These are phyloP conservation scores for Macaria liturata DNA, from an alignment of 2,888 invertebrate species.

Conservation along the genomic window DNA sequence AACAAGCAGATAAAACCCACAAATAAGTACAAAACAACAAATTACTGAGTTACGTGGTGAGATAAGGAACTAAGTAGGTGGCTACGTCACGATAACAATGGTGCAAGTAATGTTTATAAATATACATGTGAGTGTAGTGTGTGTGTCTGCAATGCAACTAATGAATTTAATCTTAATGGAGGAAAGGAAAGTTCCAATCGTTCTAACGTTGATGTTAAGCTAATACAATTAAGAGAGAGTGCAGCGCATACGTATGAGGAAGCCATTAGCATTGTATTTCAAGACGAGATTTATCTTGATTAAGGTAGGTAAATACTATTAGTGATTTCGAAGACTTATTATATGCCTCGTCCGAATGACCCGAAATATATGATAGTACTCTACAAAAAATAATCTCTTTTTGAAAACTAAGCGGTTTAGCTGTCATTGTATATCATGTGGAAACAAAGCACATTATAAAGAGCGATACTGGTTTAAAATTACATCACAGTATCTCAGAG, in stretches of 20 bases:
- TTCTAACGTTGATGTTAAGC: conserved; percentile 6
- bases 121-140: conserved; percentile 3
- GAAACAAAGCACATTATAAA: no score
- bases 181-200: conserved; percentile 23
- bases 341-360: no score
- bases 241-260: conserved; percentile 1
- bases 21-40: conserved; percentile 18
- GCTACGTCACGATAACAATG: conserved; percentile 14
- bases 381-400: no score
- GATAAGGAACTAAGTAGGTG: conserved; percentile 12
- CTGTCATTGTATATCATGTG: no score
- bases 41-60: conserved; percentile 14
- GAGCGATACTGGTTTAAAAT: no score
- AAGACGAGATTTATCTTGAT: no score
- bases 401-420: no score
- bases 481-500: no score
- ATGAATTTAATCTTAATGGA: conserved; percentile 19
- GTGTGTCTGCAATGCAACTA: conserved; percentile 11
- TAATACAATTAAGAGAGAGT: conserved; percentile 11
- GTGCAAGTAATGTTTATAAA: conserved; percentile 13
- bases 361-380: no score
- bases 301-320: no score
- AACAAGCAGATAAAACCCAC: conserved; percentile 6
- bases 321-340: no score
- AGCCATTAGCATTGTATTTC: conserved; percentile 1